Percentiles rank a stretch among this genome's conserved stretches.
phyloP scores from a whole-genome alignment of 2,113 vertebrate species.

The Centropus bengalensis region DNA sequence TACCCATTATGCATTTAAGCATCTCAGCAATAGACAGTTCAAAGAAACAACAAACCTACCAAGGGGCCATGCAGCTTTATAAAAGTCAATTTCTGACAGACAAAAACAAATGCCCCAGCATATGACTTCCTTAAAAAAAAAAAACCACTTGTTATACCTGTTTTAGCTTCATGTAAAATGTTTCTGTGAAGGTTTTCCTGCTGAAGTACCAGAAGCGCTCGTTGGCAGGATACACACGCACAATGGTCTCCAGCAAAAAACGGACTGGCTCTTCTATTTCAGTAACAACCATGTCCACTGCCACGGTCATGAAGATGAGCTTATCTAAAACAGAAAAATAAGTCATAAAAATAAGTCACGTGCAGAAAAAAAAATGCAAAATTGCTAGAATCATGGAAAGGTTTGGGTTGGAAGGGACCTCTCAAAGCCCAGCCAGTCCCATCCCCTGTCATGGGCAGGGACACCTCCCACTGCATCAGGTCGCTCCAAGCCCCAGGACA shows the following conservation, averaged over 20 bases:
- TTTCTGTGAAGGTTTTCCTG: slow-evolving; percentile 94
- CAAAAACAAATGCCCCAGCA: neutral
- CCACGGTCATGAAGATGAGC: slow-evolving; percentile 93
- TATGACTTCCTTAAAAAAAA: neutral
- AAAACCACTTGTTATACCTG: slow-evolving; percentile 78
- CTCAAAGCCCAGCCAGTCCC: too few relatives aligned
- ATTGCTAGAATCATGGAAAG: too few relatives aligned
- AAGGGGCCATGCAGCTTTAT: neutral
- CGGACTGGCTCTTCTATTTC: slow-evolving; percentile 94
- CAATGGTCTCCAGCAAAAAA: slow-evolving; percentile 90
- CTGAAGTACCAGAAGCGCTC: slow-evolving; percentile 99
- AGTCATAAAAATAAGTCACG: neutral
- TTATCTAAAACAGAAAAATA: slow-evolving; percentile 81
- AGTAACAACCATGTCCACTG: slow-evolving; percentile 95
- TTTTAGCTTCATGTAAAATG: slow-evolving; percentile 92
- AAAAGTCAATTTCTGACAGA: neutral
- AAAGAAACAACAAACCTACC: neutral
- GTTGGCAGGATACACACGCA: slow-evolving; percentile 92
- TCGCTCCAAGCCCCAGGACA: too few relatives aligned
- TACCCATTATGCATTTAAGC: neutral
- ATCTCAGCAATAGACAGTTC: neutral
- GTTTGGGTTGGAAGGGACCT: too few relatives aligned
- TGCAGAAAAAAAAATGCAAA: too few relatives aligned
- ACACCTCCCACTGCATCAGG: too few relatives aligned
- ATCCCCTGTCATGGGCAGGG: too few relatives aligned